Conservation (phyloP, 2,113 vertebrate species). For the Spea bombifrons region DNA sequence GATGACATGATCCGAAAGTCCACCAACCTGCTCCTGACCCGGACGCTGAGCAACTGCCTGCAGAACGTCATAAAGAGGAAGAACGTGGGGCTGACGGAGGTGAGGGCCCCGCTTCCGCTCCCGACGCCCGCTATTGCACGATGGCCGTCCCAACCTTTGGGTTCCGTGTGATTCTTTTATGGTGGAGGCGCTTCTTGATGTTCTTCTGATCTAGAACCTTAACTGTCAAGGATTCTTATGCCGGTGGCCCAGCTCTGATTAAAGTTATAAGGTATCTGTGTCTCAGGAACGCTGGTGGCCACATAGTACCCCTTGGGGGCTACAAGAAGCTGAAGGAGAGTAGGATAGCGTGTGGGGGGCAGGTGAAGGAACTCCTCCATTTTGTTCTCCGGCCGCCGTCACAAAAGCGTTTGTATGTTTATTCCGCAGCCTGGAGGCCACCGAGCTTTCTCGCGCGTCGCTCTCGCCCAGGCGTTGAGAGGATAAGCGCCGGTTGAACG, state of each 20-base stretch:
- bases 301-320: too few species aligned
- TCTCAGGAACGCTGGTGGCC: too few species aligned
- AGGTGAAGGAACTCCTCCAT: background rate
- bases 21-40: conserved; percentile 88
- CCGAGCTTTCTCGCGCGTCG: background rate
- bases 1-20: conserved; percentile 98
- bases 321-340: background rate
- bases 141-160: too few species aligned
- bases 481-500: background rate
- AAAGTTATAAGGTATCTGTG: too few species aligned
- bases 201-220: too few species aligned
- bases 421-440: background rate
- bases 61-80: conserved; percentile 94
- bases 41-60: conserved; percentile 89
- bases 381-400: background rate
- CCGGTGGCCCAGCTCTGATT: too few species aligned
- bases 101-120: conserved; percentile 51
- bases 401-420: background rate
- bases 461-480: background rate
- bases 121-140: background rate
- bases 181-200: too few species aligned
- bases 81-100: conserved; percentile 91
- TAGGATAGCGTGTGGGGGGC: conserved; percentile 9
- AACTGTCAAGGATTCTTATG: too few species aligned
- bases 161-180: too few species aligned